Conservation (phyloP, 2,113 vertebrate genomes). For the Dinomys branickii region DNA sequence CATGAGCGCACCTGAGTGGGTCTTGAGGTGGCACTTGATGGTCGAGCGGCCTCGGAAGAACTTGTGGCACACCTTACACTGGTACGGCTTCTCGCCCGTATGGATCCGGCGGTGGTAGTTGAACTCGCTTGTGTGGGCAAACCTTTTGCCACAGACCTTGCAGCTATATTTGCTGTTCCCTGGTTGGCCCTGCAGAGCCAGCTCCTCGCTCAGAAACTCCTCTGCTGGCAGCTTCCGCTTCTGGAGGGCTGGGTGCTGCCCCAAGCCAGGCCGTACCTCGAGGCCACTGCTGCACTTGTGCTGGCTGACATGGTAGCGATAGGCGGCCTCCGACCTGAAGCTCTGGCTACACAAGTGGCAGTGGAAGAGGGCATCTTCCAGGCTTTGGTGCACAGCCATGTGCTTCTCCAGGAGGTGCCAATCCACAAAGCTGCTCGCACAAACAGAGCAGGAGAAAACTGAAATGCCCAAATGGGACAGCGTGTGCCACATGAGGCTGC, state of each 20-base stretch:
- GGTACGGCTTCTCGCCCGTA: slow-evolving; percentile 97
- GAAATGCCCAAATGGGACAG: slow-evolving; percentile 93
- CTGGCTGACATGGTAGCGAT: slow-evolving; percentile 93
- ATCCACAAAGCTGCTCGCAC: slow-evolving; percentile 94
- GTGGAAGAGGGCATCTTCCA: slow-evolving; percentile 89
- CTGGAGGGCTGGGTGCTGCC: slow-evolving; percentile 78
- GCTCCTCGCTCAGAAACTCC: slow-evolving; percentile 82
- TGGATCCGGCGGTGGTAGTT: slow-evolving; percentile 98
- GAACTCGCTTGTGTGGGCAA: slow-evolving; percentile 98
- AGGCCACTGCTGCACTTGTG: slow-evolving; percentile 88
- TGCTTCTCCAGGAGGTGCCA: slow-evolving; percentile 93
- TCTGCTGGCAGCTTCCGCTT: slow-evolving; percentile 86
- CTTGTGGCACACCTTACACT: slow-evolving; percentile 98
- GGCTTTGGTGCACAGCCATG: slow-evolving; percentile 90
- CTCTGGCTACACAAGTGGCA: slow-evolving; percentile 88
- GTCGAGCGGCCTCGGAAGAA: slow-evolving; percentile 98
- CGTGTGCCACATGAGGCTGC: slow-evolving; percentile 95
- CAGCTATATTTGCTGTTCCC: slow-evolving; percentile 95
- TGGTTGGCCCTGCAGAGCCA: slow-evolving; percentile 79
- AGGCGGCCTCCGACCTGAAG: slow-evolving; percentile 89
- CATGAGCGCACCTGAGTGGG: slow-evolving; percentile 97
- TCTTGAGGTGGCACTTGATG: slow-evolving; percentile 99
- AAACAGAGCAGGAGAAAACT: slow-evolving; percentile 94
- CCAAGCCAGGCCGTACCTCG: slow-evolving; percentile 79
- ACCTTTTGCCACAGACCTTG: slow-evolving; percentile 96